Evolutionary conservation across 2,113 vertebrate species (phyloP).

Genomic region (Myxocyprinus asiaticus): DNA sequence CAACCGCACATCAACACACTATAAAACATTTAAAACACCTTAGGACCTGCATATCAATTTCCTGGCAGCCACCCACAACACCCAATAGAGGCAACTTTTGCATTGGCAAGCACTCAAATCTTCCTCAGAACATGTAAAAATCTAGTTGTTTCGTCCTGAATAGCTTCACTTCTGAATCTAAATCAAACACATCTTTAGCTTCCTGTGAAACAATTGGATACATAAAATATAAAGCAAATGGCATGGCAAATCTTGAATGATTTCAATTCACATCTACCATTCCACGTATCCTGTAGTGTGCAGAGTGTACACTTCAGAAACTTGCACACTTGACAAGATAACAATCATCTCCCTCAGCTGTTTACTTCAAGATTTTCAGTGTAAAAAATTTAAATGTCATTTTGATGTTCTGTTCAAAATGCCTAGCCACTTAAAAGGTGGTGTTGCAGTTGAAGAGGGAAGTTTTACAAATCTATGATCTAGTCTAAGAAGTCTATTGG

Average conservation of each 20-base stretch:
- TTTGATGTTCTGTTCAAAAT: neutral
- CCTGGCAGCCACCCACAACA: too few relatives aligned
- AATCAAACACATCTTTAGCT: too few relatives aligned
- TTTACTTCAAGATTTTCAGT: neutral
- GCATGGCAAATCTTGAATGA: neutral
- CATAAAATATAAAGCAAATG: neutral
- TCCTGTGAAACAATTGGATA: neutral
- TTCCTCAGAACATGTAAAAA: too few relatives aligned
- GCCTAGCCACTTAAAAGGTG: neutral
- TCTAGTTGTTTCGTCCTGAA: too few relatives aligned
- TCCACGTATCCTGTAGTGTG: neutral
- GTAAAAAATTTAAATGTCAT: neutral
- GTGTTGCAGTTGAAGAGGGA: neutral
- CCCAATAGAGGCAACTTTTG: too few relatives aligned
- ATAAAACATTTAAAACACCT: too few relatives aligned
- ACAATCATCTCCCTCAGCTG: conserved; percentile 16
- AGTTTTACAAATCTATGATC: too few relatives aligned
- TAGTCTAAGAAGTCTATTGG: too few relatives aligned
- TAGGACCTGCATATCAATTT: too few relatives aligned
- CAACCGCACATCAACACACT: too few relatives aligned
- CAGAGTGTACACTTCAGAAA: neutral
- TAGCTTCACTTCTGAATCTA: too few relatives aligned
- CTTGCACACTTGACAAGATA: conserved; percentile 29
- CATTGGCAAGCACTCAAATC: too few relatives aligned
- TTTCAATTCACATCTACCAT: neutral